Base-by-base conservation (phyloP, 2,797 vertebrate genomes). In the Notolabrus celidotus region DNA sequence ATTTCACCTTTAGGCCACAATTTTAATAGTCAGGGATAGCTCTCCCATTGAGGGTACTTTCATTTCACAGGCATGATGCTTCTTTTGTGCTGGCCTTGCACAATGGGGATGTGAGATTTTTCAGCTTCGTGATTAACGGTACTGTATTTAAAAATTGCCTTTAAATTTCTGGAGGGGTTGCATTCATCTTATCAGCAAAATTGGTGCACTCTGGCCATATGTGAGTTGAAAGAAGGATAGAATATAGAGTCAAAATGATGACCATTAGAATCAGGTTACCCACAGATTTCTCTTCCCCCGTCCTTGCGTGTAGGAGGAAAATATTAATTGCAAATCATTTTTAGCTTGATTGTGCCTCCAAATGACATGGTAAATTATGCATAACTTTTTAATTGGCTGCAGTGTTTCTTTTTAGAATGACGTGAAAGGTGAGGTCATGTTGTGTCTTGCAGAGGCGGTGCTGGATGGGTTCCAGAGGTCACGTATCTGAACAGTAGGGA, bases 301-400 rank as follows among this genome's bases (percentile, higher is more conserved):
- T 67, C 63, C 63, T 81, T 81, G 38, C 71, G 74, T 71, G 54
- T 56, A 43, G 33, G 68, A 58, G 71, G 47, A 87, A 85, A 74
- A 69, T 78, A 80, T 83, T 66, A 81, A 84, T 77, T 59, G 74
- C 79, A 84, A 84, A 89, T 93, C 71, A 78, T 68, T 84, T 87
- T 77, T 84, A 75, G 16, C 92, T 87, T 87, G 77, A 92, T 79
- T 79, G 85, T 78, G 36, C 63, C 79, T 80, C 84, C 82, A 90
- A 91, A 92, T 87, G 79, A 83, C 86, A 86, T 87, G 84, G 71
- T 94, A 87, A 93, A 94, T 94, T 93, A 94, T 94, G 91, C 87
- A 94, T 89, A 78, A 74, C 79, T 88, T 92, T 94, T 93, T 94
- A 94, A 95, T 95, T 94, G 93, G 86, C 85, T 71, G 70, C 81